Evolutionary conservation across 2,888 invertebrate species (phyloP), one percentile per base, ranked within the genome.

Genomic region (Apodemia zela): DNA sequence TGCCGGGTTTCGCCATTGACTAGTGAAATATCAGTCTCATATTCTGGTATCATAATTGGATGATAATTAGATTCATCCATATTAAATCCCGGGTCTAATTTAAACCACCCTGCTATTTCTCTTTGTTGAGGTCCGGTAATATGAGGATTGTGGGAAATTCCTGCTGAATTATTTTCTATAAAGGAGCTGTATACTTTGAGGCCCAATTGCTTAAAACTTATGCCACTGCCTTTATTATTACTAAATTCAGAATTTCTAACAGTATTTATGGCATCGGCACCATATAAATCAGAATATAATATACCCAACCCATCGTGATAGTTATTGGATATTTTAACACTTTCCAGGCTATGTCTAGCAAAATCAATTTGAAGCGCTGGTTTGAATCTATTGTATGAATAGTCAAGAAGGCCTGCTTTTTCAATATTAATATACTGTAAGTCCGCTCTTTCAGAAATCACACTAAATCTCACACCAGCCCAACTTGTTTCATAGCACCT

Each of bases 91-190:
- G 93, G 89, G 42, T 95, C 94, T 77, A 94, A 93, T 71, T 94
- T 93, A 74, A 98, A 97, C 98, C 98, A 98, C 7, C 98, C 98
- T 0, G 98, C 96, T 61, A 99, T 93, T 89, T 98, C 98, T 78
- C 97, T 93, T 83, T 98, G 98, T 76, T 97, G 96, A 2, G 94
- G 84, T 1, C 95, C 94, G 1, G 96, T 94, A 67, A 98, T 92
- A 51, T 96, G 96, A 0, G 99, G 98, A 85, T 99, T 96, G 78
- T 99, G 99, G 63, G 96, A 94, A 69, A 99, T 95, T 0, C 99
- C 99, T 49, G 98, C 96, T 63, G 95, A 92, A 45, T 93, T 93
- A 81, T 96, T 95, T 78, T 96, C 96, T 66, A 98, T 95, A 0
- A 93, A 89, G 8, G 96, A 96, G 66, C 96, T 96, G 64, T 94